Conservation (phyloP, 2,113 vertebrate genomes). For the Mustelus asterias region DNA sequence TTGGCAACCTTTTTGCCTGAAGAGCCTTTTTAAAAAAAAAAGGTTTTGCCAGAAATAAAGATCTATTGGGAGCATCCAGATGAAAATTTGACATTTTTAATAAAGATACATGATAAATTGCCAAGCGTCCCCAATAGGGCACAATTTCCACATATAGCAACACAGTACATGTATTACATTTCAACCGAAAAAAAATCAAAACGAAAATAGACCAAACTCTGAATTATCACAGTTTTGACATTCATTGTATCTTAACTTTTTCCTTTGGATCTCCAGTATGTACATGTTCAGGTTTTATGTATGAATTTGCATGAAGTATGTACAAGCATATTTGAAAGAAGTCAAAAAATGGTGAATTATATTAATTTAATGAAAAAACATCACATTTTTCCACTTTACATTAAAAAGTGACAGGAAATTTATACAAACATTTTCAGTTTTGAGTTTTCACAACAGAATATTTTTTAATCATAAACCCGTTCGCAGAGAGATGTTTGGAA, state of each 20-base stretch:
- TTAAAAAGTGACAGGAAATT: not conserved
- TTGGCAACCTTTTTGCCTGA: no score
- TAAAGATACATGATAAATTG: not conserved
- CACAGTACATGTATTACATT: not conserved
- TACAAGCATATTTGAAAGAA: not conserved
- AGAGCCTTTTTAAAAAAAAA: no score
- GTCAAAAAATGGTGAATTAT: no score
- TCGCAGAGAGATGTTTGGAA: not conserved
- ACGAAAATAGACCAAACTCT: not conserved
- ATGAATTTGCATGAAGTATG: not conserved
- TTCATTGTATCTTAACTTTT: not conserved
- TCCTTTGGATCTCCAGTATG: not conserved
- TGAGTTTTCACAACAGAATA: not conserved
- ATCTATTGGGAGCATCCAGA: not conserved
- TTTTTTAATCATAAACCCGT: no score
- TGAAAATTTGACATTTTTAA: not conserved
- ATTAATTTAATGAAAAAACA: not conserved
- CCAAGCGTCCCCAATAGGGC: not conserved
- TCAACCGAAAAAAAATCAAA: not conserved
- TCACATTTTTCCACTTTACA: not conserved
- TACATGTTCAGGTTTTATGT: not conserved
- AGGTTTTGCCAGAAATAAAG: not conserved
- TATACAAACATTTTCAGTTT: not conserved
- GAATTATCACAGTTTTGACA: not conserved
- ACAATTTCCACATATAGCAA: not conserved